Base-by-base conservation (phyloP, 2,797 vertebrate species). In the Gymnocypris eckloni region DNA sequence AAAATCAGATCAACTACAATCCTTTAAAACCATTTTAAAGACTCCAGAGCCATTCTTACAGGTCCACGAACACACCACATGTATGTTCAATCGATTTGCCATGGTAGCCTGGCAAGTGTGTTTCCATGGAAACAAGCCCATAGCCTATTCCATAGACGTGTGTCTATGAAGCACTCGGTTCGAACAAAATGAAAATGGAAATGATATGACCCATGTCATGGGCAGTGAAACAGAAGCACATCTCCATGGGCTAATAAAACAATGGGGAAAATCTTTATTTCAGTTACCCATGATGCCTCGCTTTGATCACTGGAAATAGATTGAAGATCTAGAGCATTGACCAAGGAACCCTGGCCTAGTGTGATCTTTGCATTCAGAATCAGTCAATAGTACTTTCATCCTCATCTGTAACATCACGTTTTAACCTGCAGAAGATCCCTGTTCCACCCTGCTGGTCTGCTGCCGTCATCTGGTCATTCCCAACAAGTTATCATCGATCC, bases 121-220 rank as follows among this genome's bases (percentile, higher is more conserved):
- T 95, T 92, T 93, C 91, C 94, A 95, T 94, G 92, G 95, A 94
- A 94, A 95, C 94, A 93, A 92, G 91, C 89, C 90, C 43, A 66
- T 73, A 54, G 84, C 39, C 83, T 71, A 89, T 90, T 91, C 87
- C 89, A 89, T 87, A 77, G 67, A 82, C 69, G 61, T 83, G 81
- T 20, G 59, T 64, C 85, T 84, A 79, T 54, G 88, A 91, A 77
- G 75, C 79, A 81, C 41, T 80, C 75, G 81, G 85, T 39, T 76
- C 82, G 33, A 48, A 81, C 71, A 16, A 83, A 66, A 70, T 22
- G n/a, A 43, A 56, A 85, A 72, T 64, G 48, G 64, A 67, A 79
- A 75, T 67, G 16, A 64, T 22, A 6, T 5, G 45, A 39, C 78
- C 6, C 56, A 39, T 59, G 78, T 87, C 45, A 83, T 28, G 2